phyloP scores from a whole-genome alignment of 1,140 invertebrate species.

The Drosophila arawakana region DNA sequence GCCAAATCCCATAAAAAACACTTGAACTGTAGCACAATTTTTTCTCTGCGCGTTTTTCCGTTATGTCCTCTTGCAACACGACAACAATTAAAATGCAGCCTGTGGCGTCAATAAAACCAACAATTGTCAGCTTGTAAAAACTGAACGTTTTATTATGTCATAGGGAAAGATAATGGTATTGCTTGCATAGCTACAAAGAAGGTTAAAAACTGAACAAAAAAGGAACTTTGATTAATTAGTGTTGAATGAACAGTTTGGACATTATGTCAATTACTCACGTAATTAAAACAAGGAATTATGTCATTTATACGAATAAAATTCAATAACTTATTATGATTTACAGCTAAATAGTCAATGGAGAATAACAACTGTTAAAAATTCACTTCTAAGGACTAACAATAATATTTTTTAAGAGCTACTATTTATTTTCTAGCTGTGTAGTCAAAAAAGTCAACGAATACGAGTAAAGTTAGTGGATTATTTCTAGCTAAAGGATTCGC shows the following conservation, averaged over 20 bases:
- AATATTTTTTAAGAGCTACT: no score
- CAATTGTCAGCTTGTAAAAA: slow-evolving; percentile 65
- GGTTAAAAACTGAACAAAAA: slow-evolving; percentile 1
- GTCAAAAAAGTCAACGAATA: no score
- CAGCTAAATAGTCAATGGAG: no score
- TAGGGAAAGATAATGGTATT: background rate
- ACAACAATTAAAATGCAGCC: slow-evolving; percentile 72
- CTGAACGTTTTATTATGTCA: slow-evolving; percentile 38
- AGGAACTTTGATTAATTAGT: slow-evolving; percentile 6
- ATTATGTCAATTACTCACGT: no score
- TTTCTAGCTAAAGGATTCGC: no score
- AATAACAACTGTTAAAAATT: no score
- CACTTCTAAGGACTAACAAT: no score
- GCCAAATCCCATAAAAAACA: slow-evolving; percentile 46
- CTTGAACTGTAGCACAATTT: slow-evolving; percentile 25
- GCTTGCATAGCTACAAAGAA: background rate
- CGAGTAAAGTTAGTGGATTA: no score
- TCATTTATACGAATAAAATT: no score
- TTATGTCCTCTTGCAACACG: slow-evolving; percentile 41
- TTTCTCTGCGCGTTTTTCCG: slow-evolving; percentile 28
- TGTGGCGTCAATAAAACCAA: slow-evolving; percentile 54
- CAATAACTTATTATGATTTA: no score
- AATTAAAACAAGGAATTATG: no score
- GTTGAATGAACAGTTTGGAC: background rate
- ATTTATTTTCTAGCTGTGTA: no score